A percentile compares a stretch with the other conserved stretches of the same genome.
Conservation (phyloP, 1,140 invertebrate genomes). For the Acromyrmex echinatior region DNA sequence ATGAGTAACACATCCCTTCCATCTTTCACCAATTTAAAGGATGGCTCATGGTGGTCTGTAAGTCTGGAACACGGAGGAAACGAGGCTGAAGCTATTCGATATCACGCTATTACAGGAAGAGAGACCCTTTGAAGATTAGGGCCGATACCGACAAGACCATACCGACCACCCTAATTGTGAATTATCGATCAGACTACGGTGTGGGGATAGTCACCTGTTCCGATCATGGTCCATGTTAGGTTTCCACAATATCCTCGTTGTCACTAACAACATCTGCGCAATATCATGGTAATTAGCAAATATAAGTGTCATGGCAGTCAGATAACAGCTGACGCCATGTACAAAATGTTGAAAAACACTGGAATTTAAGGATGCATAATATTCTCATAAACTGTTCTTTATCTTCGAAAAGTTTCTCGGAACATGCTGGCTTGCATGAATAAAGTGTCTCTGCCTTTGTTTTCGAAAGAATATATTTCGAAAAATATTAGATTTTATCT, state of each 20-base stretch:
- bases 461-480: conserved; percentile 10
- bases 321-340: conserved; percentile 31
- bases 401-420: neutral
- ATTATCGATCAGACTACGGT: conserved; percentile 61
- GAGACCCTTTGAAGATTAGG: conserved; percentile 63
- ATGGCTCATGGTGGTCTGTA: conserved; percentile 15
- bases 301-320: conserved; percentile 39
- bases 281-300: conserved; percentile 62
- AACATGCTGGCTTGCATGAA: neutral
- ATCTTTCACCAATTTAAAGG: conserved; percentile 40
- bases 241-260: conserved; percentile 61
- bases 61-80: conserved; percentile 45
- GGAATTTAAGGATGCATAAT: conserved; percentile 36
- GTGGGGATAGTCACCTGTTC: conserved; percentile 56
- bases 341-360: neutral
- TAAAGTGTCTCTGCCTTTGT: conserved; percentile 5
- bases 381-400: neutral
- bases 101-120: conserved; percentile 61
- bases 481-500: conserved; percentile 7
- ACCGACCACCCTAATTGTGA: conserved; percentile 65
- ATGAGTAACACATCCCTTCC: conserved; percentile 4
- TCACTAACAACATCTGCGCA: conserved; percentile 62
- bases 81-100: conserved; percentile 58
- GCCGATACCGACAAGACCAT: conserved; percentile 56
- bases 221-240: conserved; percentile 46